Conservation (phyloP, 1,140 invertebrate species). For the Maconellicoccus hirsutus region DNA sequence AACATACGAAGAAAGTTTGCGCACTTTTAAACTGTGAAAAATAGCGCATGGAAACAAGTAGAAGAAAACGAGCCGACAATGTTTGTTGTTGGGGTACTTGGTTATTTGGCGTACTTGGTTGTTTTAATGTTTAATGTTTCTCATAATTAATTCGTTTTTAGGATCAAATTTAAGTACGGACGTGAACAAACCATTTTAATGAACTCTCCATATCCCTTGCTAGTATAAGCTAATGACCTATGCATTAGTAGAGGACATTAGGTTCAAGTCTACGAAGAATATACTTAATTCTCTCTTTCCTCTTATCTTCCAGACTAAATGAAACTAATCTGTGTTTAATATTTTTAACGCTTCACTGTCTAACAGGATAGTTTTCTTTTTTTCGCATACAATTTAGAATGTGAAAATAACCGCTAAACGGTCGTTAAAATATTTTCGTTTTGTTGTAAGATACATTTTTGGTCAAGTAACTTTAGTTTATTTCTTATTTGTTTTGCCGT, state of each 20-base stretch:
- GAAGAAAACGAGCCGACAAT: not conserved
- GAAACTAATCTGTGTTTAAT: slow-evolving; percentile 1
- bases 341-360: not conserved
- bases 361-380: not conserved
- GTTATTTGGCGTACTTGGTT: not conserved
- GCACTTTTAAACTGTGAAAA: too few relatives aligned
- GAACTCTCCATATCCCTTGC: not conserved
- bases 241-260: slow-evolving; percentile 8
- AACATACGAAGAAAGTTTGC: too few relatives aligned
- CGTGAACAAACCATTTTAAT: not conserved
- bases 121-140: not conserved
- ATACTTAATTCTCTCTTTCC: not conserved
- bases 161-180: not conserved
- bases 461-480: not conserved
- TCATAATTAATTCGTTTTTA: slow-evolving; percentile 1
- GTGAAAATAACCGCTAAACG: not conserved
- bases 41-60: not conserved
- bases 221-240: not conserved
- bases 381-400: not conserved
- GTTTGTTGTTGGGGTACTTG: not conserved
- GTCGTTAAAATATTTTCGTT: not conserved
- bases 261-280: not conserved
- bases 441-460: not conserved
- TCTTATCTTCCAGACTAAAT: not conserved
- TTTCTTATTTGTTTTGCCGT: not conserved